Evolutionary conservation across 1,140 invertebrate genomes (phyloP).

Genomic region (Polypedilum vanderplanki): DNA sequence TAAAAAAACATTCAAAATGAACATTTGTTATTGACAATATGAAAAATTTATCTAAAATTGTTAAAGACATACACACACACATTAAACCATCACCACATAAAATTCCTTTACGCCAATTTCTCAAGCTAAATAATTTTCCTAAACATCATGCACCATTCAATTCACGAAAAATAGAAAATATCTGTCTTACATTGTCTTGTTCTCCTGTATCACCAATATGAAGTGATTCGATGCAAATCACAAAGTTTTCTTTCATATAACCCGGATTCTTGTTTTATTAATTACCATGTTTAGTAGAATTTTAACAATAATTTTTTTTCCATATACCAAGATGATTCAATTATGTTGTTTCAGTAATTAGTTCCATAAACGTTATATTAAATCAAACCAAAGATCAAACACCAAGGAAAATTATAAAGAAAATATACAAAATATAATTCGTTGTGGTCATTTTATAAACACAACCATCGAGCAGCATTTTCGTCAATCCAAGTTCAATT

Average conservation of each 20-base stretch:
- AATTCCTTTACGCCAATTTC: background rate
- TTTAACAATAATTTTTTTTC: too few relatives aligned
- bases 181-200: constrained; percentile 69
- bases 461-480: constrained; percentile 9
- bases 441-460: too few relatives aligned
- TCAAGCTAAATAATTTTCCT: background rate
- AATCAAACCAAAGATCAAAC: too few relatives aligned
- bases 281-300: background rate
- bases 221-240: constrained; percentile 92
- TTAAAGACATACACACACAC: too few relatives aligned
- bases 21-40: too few relatives aligned
- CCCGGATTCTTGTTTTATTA: constrained; percentile 74
- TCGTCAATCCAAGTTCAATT: background rate
- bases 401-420: too few relatives aligned
- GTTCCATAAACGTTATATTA: too few relatives aligned
- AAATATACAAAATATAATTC: too few relatives aligned
- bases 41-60: too few relatives aligned
- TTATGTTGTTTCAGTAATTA: too few relatives aligned
- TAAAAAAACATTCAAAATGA: too few relatives aligned
- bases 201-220: constrained; percentile 82
- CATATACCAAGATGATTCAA: too few relatives aligned
- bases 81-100: background rate
- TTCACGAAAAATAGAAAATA: background rate
- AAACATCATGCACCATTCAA: constrained; percentile 10
- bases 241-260: constrained; percentile 99